Base-by-base conservation (phyloP, 2,797 vertebrate species). In the Sebastes goodei region DNA sequence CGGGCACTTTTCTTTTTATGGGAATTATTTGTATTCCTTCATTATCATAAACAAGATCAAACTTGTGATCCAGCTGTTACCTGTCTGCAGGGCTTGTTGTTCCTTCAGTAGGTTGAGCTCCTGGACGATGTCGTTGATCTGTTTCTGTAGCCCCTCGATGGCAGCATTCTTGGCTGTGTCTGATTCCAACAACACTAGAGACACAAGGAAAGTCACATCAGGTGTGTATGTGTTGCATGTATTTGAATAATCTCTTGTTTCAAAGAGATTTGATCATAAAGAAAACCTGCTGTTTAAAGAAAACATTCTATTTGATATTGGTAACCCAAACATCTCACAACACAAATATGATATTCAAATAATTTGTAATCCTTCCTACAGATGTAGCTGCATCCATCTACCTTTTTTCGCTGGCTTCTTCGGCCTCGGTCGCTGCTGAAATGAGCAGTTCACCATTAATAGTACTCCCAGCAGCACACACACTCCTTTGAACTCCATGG, bases 51-150 rank as follows among this genome's bases (percentile, higher is more conserved):
- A 57, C 2, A 12, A 21, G 9, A 12, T 46, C 17, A 35, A 29
- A n/a, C 7, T 6, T 25, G 10, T 8, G 27, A 60, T 23, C 3
- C 4, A 12, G 5, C 2, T 53, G 49, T 66, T 94, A 99, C 98
- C 96, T 64, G 96, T 96, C 90, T 99, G 98, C 80, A 99, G 94
- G 0, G 98, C 96, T 90, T 98, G 97, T 33, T 97, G 96, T 71
- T 99, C 98, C 93, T 98, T 99, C 89, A 99, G 88, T 3, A 97
- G 82, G 52, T 95, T 95, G 70, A 99, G 94, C 81, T 99, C 98
- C 82, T 96, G 93, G n/a, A 95, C 60, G 42, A 99, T 96, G 77
- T 92, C 87, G 7, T 97, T 87, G 78, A 99, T 94, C 92, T 94
- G 96, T 77, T 93, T 96, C 92, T 97, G 97, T 12, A 99, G 90